Evolutionary conservation across 2,888 invertebrate genomes (phyloP), one percentile per base, ranked within the genome.

Genomic region (Aphidius colemani): DNA sequence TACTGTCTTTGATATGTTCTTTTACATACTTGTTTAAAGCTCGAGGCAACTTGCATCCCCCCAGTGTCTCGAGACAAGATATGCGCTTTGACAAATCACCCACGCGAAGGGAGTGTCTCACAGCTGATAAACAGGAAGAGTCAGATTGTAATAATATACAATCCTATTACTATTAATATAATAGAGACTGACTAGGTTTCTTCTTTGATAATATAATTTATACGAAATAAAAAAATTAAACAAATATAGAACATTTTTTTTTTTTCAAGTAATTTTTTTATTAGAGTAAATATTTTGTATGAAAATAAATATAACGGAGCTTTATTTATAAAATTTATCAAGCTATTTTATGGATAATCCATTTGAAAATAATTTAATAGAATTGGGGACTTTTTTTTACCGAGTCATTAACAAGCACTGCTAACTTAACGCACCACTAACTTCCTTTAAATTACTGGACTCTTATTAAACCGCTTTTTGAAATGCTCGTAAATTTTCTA

Each of bases 401-500:
- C n/a, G 49, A 63, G 18, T 18, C 5, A 5, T 59, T 30, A 41
- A 50, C 50, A 48, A 53, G 62, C 61, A 58, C 50, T 45, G 45
- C 13, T n/a, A n/a, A 62, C 66, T 63, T 55, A 50, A 65, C 65
- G 41, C 64, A 58, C 49, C 57, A 60, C 66, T 61, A 66, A 68
- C 58, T 69, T 58, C 53, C 62, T 59, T 48, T 65, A 68, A 69
- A 70, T 69, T 68, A 70, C 69, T 66, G 64, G 67, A 66, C 68
- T 67, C 69, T 69, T 69, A 70, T 70, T 70, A 70, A 69, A 69
- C 67, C 66, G 66, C 65, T 65, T 58, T 65, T 71, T 30, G 63
- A 70, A 69, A 68, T 61, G 68, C 62, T 67, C 70, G 69, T 71
- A 69, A 71, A 71, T 70, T 66, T 67, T 63, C 64, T 63, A 51